A percentile compares a stretch with the other conserved stretches of the same genome.
Conservation (phyloP, 92 coral and sea anemone species). For the Epizoanthus stellaris region DNA sequence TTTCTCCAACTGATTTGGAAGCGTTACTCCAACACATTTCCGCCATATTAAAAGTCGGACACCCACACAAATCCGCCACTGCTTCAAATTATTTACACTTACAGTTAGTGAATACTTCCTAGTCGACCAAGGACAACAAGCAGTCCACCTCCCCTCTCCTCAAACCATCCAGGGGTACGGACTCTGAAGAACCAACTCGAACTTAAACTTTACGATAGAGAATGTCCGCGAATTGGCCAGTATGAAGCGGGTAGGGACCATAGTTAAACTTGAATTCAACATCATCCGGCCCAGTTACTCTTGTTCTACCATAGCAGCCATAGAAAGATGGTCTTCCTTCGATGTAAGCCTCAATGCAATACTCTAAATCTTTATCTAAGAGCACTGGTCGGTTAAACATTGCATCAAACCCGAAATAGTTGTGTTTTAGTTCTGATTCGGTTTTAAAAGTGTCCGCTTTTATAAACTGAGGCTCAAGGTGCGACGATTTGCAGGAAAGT, state of each 20-base stretch:
- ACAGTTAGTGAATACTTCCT: not conserved
- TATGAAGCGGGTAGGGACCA: conserved; percentile 66
- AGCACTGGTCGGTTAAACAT: conserved; percentile 66
- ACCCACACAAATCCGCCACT: not conserved
- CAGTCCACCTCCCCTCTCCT: not conserved
- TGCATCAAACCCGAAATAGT: conserved; percentile 82
- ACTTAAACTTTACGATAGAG: conserved; percentile 52
- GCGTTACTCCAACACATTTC: too few relatives aligned
- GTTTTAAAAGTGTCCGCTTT: conserved; percentile 25
- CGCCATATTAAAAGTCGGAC: too few relatives aligned
- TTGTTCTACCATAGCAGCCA: conserved; percentile 75
- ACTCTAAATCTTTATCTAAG: conserved; percentile 67
- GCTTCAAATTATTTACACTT: not conserved
- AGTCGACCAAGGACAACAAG: not conserved
- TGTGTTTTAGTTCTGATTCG: conserved; percentile 50
- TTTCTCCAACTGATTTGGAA: too few relatives aligned
- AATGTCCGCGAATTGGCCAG: conserved; percentile 83
- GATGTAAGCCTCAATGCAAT: conserved; percentile 69
- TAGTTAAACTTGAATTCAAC: conserved; percentile 70
- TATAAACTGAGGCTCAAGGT: conserved; percentile 8
- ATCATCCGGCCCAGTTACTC: conserved; percentile 63
- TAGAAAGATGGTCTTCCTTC: conserved; percentile 86
- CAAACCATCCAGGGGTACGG: not conserved
- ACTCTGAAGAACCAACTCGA: too few relatives aligned
- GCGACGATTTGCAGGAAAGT: conserved; percentile 10